These are phyloP conservation scores for Laspeyria flexula DNA, from an alignment of 2,888 invertebrate genomes.

Conservation along the genomic window DNA sequence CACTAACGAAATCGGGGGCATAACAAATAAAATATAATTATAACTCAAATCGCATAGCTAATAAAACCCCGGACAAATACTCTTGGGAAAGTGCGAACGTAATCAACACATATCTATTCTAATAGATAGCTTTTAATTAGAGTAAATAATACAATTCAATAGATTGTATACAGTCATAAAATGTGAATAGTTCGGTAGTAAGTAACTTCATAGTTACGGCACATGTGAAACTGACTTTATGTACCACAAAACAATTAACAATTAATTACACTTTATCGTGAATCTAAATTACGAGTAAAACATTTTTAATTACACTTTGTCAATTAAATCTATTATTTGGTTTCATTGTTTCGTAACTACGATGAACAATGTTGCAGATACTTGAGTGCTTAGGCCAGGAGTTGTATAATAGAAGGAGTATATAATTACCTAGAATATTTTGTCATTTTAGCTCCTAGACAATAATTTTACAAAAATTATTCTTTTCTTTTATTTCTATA, in stretches of 20 bases:
- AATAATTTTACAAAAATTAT: too few relatives aligned
- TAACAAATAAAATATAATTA: neutral
- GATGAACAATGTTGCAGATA: constrained; percentile 28
- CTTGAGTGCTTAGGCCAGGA: neutral
- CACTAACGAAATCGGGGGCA: too few relatives aligned
- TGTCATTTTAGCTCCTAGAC: too few relatives aligned
- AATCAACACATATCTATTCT: neutral
- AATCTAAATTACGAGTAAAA: constrained; percentile 52
- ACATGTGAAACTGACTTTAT: constrained; percentile 33
- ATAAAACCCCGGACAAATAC: neutral
- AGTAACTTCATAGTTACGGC: constrained; percentile 25
- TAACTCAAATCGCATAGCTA: neutral
- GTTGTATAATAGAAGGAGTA: too few relatives aligned
- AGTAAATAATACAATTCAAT: constrained; percentile 15
- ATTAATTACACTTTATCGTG: constrained; percentile 51
- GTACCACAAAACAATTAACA: constrained; percentile 46
- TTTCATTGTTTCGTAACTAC: constrained; percentile 25
- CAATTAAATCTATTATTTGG: constrained; percentile 52
- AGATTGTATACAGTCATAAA: constrained; percentile 26
- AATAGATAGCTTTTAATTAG: constrained; percentile 16
- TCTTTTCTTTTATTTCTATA: too few relatives aligned
- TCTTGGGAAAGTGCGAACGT: neutral
- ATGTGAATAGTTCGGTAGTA: constrained; percentile 15
- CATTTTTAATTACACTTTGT: constrained; percentile 55
- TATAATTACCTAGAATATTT: too few relatives aligned